These are phyloP conservation scores for Syngnathoides biaculeatus DNA, from an alignment of 2,113 vertebrate genomes.

Conservation along the genomic window DNA sequence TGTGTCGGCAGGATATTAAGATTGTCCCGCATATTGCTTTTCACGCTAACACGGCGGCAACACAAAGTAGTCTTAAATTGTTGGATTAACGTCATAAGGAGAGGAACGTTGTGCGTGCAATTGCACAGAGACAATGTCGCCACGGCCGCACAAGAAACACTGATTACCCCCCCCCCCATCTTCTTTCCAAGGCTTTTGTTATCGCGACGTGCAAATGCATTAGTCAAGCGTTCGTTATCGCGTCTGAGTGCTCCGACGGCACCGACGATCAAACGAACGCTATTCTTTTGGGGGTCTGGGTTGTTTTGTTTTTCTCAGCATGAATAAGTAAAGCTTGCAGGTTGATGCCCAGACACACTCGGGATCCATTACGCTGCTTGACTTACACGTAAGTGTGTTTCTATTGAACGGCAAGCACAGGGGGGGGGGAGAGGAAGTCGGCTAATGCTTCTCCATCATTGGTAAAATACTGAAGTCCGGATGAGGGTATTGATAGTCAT, in stretches of 20 bases:
- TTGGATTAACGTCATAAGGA: slow-evolving; percentile 22
- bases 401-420: slow-evolving; percentile 47
- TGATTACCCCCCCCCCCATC: not conserved
- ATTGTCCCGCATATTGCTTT: slow-evolving; percentile 14
- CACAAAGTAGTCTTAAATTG: slow-evolving; percentile 14
- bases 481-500: not conserved
- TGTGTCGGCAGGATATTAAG: slow-evolving; percentile 1
- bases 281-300: slow-evolving; percentile 7
- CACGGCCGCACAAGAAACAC: slow-evolving; percentile 4
- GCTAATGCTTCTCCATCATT: slow-evolving; percentile 8
- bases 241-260: slow-evolving; percentile 45
- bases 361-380: slow-evolving; percentile 47
- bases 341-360: slow-evolving; percentile 47
- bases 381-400: slow-evolving; percentile 51
- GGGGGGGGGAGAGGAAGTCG: slow-evolving; percentile 24
- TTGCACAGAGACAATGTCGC: slow-evolving; percentile 12
- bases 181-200: slow-evolving; percentile 13
- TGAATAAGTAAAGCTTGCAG: slow-evolving; percentile 25
- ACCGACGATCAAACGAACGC: slow-evolving; percentile 48
- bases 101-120: slow-evolving; percentile 1
- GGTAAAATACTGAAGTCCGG: slow-evolving; percentile 8
- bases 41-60: not conserved
- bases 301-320: slow-evolving; percentile 40
- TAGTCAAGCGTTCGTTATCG: slow-evolving; percentile 15
- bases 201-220: slow-evolving; percentile 22